These are phyloP conservation scores for Andrena minutula DNA, from an alignment of 2,888 invertebrate species.

Conservation along the genomic window DNA sequence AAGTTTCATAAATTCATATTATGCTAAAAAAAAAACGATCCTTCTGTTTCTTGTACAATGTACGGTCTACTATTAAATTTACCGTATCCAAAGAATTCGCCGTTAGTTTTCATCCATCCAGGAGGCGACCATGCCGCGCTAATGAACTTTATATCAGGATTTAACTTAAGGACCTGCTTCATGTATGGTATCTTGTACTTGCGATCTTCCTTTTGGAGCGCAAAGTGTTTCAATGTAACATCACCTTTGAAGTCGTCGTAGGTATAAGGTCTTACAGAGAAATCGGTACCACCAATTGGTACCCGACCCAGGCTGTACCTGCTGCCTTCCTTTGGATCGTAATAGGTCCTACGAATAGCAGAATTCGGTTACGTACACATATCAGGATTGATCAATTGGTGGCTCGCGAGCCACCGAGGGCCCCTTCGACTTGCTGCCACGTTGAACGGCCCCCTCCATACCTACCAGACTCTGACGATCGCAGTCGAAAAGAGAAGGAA, in stretches of 20 bases:
- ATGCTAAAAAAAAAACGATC: too few relatives aligned
- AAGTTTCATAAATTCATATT: too few relatives aligned
- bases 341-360: conserved; percentile 89
- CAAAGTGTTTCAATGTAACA: conserved; percentile 87
- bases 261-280: conserved; percentile 92
- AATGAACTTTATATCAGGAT: conserved; percentile 83
- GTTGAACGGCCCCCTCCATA: too few relatives aligned
- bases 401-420: too few relatives aligned
- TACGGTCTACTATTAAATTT: neutral
- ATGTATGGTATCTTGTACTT: conserved; percentile 89
- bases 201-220: conserved; percentile 89
- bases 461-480: too few relatives aligned
- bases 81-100: conserved; percentile 78
- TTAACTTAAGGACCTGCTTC: conserved; percentile 79
- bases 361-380: neutral
- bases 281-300: conserved; percentile 95
- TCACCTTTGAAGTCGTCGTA: conserved; percentile 90
- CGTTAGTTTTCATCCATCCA: conserved; percentile 90
- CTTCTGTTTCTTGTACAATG: neutral
- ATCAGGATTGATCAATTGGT: too few relatives aligned
- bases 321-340: conserved; percentile 89
- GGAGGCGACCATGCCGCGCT: conserved; percentile 90
- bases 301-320: conserved; percentile 93
- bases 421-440: too few relatives aligned
- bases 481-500: too few relatives aligned